Conservation (phyloP, 2,113 vertebrate genomes). For the Macroglossus sobrinus region DNA sequence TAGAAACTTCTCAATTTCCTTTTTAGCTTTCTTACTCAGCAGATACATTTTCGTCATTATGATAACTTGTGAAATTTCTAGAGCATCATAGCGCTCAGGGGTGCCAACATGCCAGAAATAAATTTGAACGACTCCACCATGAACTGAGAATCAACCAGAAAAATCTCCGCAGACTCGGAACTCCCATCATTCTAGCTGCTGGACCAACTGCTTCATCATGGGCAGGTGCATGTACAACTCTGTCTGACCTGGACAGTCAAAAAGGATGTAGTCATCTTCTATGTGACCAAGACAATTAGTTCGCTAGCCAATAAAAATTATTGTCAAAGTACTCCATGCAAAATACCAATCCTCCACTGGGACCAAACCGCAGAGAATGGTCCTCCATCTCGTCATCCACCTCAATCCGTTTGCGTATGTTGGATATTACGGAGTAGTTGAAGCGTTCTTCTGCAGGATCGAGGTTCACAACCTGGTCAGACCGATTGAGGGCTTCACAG, state of each 20-base stretch:
- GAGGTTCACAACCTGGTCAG: slow-evolving; percentile 95
- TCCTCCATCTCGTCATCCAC: slow-evolving; percentile 99
- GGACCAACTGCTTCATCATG: slow-evolving; percentile 96
- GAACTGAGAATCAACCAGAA: slow-evolving; percentile 98
- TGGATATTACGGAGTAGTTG: slow-evolving; percentile 93
- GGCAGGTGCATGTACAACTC: slow-evolving; percentile 97
- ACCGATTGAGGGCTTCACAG: slow-evolving; percentile 87
- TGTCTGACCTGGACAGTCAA: slow-evolving; percentile 98
- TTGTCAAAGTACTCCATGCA: slow-evolving; percentile 99
- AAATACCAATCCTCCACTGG: slow-evolving; percentile 96
- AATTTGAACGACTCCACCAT: slow-evolving; percentile 99
- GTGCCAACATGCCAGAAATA: slow-evolving; percentile 96
- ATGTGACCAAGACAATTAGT: slow-evolving; percentile 89
- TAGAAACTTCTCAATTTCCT: slow-evolving; percentile 98
- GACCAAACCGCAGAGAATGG: slow-evolving; percentile 90
- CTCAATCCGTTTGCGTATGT: slow-evolving; percentile 95
- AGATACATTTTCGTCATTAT: slow-evolving; percentile 99
- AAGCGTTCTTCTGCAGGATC: slow-evolving; percentile 96
- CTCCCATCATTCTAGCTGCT: slow-evolving; percentile 97
- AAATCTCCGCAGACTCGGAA: slow-evolving; percentile 97
- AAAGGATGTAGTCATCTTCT: slow-evolving; percentile 96
- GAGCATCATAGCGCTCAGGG: slow-evolving; percentile 95
- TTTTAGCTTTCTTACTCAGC: slow-evolving; percentile 94
- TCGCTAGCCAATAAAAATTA: slow-evolving; percentile 96
- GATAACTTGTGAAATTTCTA: slow-evolving; percentile 97